Evolutionary conservation across 2,113 vertebrate species (phyloP).

Genomic region (Apus apus): DNA sequence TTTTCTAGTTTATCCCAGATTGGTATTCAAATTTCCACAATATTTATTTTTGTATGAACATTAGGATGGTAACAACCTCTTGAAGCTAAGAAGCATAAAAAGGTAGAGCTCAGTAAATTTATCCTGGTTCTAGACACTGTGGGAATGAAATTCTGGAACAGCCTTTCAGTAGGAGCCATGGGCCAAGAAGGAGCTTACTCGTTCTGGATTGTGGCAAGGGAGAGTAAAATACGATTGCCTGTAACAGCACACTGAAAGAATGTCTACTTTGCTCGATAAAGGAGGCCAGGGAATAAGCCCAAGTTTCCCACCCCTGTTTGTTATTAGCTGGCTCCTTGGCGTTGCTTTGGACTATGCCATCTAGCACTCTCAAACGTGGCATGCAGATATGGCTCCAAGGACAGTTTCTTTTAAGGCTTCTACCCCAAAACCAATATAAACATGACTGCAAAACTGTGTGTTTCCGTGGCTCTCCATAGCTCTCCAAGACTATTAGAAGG

Average conservation of each 20-base stretch:
- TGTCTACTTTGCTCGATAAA: not conserved
- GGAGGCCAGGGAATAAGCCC: not conserved
- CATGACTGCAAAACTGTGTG: not conserved
- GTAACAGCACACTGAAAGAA: no score
- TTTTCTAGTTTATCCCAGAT: not conserved
- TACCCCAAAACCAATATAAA: not conserved
- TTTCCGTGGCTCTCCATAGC: not conserved
- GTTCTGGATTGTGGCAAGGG: not conserved
- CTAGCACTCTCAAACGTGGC: not conserved
- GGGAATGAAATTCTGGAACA: not conserved
- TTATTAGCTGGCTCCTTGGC: not conserved
- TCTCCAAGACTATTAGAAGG: not conserved
- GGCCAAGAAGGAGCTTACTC: not conserved
- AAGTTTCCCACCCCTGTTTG: not conserved
- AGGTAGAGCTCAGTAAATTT: not conserved
- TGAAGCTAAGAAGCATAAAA: not conserved
- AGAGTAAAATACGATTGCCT: not conserved
- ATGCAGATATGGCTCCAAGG: not conserved
- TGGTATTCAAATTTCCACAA: not conserved
- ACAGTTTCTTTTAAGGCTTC: not conserved
- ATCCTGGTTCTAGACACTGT: not conserved
- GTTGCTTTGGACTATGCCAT: not conserved
- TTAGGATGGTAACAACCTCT: not conserved
- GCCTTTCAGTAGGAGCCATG: not conserved
- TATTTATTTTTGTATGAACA: not conserved